phyloP scores from a whole-genome alignment of 1,140 invertebrate genomes.

The Achroia grisella region DNA sequence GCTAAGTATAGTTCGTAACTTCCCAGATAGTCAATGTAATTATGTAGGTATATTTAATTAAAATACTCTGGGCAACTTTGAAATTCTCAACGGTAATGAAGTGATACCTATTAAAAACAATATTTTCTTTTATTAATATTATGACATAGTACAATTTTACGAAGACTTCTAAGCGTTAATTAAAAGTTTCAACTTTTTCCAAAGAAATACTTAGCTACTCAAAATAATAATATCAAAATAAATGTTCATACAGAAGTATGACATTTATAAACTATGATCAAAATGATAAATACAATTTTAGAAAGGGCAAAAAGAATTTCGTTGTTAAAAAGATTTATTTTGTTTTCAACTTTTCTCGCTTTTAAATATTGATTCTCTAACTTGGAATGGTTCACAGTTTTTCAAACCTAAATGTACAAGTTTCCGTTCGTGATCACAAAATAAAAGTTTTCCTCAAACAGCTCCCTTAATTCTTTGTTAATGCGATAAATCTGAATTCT shows the following conservation, averaged over 20 bases:
- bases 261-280: neutral
- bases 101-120: no score
- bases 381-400: constrained; percentile 61
- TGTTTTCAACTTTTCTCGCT: constrained; percentile 49
- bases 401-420: constrained; percentile 65
- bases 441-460: constrained; percentile 53
- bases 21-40: no score
- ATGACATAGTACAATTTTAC: no score
- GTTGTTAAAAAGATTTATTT: constrained; percentile 41
- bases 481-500: constrained; percentile 41
- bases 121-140: no score
- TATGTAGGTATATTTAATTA: no score
- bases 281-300: constrained; percentile 16
- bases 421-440: constrained; percentile 60
- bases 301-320: constrained; percentile 30
- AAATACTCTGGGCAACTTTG: no score
- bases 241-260: neutral
- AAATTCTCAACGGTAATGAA: no score
- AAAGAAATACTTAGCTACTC: no score
- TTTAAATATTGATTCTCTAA: constrained; percentile 64
- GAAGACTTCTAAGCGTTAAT: no score
- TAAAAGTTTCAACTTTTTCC: no score
- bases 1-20: no score
- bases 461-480: constrained; percentile 43
- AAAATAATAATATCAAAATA: neutral